These are phyloP conservation scores for Eremobia ochroleuca DNA, from an alignment of 2,888 invertebrate species.

Conservation along the genomic window DNA sequence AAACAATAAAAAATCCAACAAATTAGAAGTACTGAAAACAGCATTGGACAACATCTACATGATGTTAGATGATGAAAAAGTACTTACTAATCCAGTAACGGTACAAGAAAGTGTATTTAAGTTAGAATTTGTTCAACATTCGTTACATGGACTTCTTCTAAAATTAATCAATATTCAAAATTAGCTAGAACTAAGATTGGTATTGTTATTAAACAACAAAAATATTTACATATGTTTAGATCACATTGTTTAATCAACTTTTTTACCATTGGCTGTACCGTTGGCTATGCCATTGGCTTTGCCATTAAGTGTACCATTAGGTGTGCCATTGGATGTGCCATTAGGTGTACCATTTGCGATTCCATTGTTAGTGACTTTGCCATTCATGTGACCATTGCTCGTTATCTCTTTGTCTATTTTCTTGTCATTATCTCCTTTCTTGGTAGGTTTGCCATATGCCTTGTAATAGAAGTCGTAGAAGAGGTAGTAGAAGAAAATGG, in stretches of 20 bases:
- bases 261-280: conserved; percentile 65
- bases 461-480: conserved; percentile 98
- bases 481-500: conserved; percentile 97
- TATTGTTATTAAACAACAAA: conserved; percentile 60
- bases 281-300: conserved; percentile 62
- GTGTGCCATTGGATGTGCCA: conserved; percentile 41
- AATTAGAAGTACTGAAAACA: conserved; percentile 47
- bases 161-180: conserved; percentile 64
- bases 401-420: conserved; percentile 66
- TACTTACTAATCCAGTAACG: conserved; percentile 49
- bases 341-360: conserved; percentile 62
- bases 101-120: conserved; percentile 20
- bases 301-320: conserved; percentile 7
- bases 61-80: conserved; percentile 48
- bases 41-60: conserved; percentile 33
- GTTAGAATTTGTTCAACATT: conserved; percentile 46
- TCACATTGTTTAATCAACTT: conserved; percentile 59
- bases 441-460: conserved; percentile 91
- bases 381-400: conserved; percentile 72
- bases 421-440: conserved; percentile 67
- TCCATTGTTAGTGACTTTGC: conserved; percentile 63
- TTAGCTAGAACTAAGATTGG: conserved; percentile 68
- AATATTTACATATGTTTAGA: conserved; percentile 65
- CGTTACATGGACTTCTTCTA: conserved; percentile 37
- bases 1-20: conserved; percentile 42